These are phyloP conservation scores for Pharmacophagus antenor DNA, from an alignment of 2,888 invertebrate species.

Conservation along the genomic window DNA sequence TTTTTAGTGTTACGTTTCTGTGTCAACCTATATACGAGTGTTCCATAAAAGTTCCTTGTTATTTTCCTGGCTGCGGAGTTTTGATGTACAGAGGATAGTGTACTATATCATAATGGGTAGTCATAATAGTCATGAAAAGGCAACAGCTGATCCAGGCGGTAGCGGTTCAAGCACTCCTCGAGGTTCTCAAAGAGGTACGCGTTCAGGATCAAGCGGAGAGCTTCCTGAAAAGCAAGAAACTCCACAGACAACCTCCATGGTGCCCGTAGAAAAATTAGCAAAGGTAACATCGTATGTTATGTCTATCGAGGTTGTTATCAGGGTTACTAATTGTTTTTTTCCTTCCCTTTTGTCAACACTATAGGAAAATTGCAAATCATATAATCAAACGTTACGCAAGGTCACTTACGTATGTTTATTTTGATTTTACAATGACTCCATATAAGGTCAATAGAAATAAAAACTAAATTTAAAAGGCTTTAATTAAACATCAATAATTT, in stretches of 20 bases:
- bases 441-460: too few relatives aligned
- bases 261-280: slow-evolving; percentile 88
- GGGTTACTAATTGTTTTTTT: slow-evolving; percentile 35
- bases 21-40: background rate
- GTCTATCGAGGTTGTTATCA: slow-evolving; percentile 40
- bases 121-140: slow-evolving; percentile 65
- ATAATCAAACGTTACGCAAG: background rate
- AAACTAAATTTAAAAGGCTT: too few relatives aligned
- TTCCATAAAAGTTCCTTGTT: background rate
- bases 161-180: slow-evolving; percentile 66
- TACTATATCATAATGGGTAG: slow-evolving; percentile 53
- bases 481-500: too few relatives aligned
- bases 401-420: background rate
- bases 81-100: background rate
- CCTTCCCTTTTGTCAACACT: slow-evolving; percentile 13
- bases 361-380: background rate
- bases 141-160: slow-evolving; percentile 51
- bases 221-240: slow-evolving; percentile 79
- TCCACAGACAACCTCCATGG: slow-evolving; percentile 79
- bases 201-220: slow-evolving; percentile 84
- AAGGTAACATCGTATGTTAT: slow-evolving; percentile 75
- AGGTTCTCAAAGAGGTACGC: slow-evolving; percentile 70
- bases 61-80: background rate
- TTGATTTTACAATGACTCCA: background rate
- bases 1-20: slow-evolving; percentile 1